Evolutionary conservation across 2,797 vertebrate species (phyloP).

Genomic region (Perodicticus potto): DNA sequence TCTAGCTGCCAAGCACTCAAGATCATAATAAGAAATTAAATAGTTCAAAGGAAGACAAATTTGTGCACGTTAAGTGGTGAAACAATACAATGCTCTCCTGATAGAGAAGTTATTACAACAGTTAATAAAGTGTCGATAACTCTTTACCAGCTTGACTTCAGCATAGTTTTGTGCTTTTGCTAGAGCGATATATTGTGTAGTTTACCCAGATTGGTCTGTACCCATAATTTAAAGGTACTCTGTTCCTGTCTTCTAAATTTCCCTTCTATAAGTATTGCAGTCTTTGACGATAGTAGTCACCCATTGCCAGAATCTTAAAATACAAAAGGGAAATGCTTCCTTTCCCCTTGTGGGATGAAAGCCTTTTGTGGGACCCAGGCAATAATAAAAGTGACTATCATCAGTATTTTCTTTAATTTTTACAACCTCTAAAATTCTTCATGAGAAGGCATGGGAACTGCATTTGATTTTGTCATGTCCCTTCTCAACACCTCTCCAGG

Average conservation of each 20-base stretch:
- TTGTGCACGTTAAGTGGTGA: constrained; percentile 79
- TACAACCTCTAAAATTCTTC: background rate
- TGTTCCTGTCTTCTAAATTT: background rate
- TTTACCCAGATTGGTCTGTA: background rate
- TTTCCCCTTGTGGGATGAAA: background rate
- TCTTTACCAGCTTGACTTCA: constrained; percentile 42
- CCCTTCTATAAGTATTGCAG: background rate
- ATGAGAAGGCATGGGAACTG: background rate
- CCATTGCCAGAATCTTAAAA: background rate
- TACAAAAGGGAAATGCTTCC: background rate
- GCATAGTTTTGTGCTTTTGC: background rate
- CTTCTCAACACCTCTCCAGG: background rate
- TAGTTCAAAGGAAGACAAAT: constrained; percentile 73
- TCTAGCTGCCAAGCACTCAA: constrained; percentile 78
- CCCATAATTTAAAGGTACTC: background rate
- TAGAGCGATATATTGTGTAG: background rate
- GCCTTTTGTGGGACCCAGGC: background rate
- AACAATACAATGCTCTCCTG: constrained; percentile 68
- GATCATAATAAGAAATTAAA: constrained; percentile 81
- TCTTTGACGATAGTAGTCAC: background rate
- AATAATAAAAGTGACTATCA: background rate
- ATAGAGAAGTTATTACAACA: constrained; percentile 73
- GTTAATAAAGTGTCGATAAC: constrained; percentile 64
- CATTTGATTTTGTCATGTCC: background rate
- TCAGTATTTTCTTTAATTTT: background rate